A percentile compares a stretch with the other conserved stretches of the same genome.
phyloP scores from a whole-genome alignment of 2,888 invertebrate species.

The Nephrotoma guestfalica region DNA sequence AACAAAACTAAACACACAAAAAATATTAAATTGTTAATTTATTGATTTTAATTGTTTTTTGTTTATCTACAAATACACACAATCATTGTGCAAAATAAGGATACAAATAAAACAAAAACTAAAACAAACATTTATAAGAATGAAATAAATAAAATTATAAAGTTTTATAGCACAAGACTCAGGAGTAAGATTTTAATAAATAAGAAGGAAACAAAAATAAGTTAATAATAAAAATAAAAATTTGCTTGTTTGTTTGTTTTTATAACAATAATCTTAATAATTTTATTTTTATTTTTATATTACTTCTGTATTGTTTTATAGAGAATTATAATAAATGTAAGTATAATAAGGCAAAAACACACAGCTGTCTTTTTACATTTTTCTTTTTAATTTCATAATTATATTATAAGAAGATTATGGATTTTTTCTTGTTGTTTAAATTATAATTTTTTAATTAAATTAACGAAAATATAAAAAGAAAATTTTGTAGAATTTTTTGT shows the following conservation, averaged over 20 bases:
- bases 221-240: background rate
- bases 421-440: background rate
- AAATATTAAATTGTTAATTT: background rate
- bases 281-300: background rate
- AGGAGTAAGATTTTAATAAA: background rate
- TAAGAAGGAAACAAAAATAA: background rate
- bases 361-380: conserved; percentile 7
- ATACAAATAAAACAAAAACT: background rate
- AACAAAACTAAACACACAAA: background rate
- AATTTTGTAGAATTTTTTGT: background rate
- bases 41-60: background rate
- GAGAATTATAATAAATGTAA: background rate
- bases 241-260: background rate
- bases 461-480: background rate
- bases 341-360: conserved; percentile 10
- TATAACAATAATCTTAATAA: background rate
- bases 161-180: background rate
- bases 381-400: conserved; percentile 3
- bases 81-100: background rate
- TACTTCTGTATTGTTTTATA: background rate
- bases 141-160: background rate
- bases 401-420: background rate
- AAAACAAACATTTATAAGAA: background rate
- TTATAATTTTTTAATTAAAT: background rate
- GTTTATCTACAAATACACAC: background rate